These are phyloP conservation scores for Diadegma fenestrale DNA, from an alignment of 2,888 invertebrate species.

Conservation along the genomic window DNA sequence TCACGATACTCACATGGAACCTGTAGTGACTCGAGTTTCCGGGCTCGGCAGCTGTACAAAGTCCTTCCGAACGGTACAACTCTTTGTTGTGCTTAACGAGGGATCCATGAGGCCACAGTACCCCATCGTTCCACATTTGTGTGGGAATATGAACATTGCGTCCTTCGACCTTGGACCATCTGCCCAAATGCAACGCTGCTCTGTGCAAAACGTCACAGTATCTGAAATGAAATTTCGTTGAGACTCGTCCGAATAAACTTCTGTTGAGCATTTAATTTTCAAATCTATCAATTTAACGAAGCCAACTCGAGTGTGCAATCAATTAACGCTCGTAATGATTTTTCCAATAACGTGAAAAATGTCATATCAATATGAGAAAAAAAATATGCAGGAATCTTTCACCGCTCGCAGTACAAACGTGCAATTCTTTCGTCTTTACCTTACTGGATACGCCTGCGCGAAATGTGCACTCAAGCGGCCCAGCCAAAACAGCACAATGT, in stretches of 20 bases:
- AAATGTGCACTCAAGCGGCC: conserved; percentile 89
- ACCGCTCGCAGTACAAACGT: not conserved
- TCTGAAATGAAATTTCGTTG: conserved; percentile 73
- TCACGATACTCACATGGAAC: conserved; percentile 92
- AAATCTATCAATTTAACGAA: too few species aligned
- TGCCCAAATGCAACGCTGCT: conserved; percentile 95
- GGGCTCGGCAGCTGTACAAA: conserved; percentile 95
- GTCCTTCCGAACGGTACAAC: conserved; percentile 91
- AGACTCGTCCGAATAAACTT: not conserved
- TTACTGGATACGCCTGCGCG: conserved; percentile 87
- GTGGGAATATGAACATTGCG: conserved; percentile 87
- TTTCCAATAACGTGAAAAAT: not conserved
- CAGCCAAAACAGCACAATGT: conserved; percentile 93
- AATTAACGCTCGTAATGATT: not conserved
- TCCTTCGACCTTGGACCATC: conserved; percentile 89
- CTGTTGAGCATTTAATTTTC: too few species aligned
- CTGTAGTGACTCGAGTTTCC: conserved; percentile 92
- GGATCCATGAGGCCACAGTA: conserved; percentile 92
- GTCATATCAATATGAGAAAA: too few species aligned
- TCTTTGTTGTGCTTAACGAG: conserved; percentile 91
- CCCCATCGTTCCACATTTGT: conserved; percentile 86
- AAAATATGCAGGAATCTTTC: too few species aligned
- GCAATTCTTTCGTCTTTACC: conserved; percentile 79
- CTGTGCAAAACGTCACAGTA: conserved; percentile 96
- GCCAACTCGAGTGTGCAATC: not conserved